Percentiles rank a stretch among this genome's conserved stretches.
phyloP scores from a whole-genome alignment of 2,888 invertebrate species.

The Drosophila picticornis region DNA sequence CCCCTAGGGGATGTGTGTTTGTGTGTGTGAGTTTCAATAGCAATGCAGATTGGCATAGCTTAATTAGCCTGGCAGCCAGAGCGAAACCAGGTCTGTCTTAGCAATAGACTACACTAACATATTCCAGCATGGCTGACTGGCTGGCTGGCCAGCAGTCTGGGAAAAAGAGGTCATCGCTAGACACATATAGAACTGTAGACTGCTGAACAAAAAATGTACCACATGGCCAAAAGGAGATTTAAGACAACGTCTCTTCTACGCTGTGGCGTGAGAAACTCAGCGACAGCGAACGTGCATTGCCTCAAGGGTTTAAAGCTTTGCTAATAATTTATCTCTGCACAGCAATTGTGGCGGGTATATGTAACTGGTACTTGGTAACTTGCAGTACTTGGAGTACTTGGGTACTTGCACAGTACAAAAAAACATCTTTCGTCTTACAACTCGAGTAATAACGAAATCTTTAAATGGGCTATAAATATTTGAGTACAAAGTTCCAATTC shows the following conservation, averaged over 20 bases:
- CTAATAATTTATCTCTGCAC: slow-evolving; percentile 72
- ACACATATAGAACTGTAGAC: slow-evolving; percentile 42
- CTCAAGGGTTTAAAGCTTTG: slow-evolving; percentile 65
- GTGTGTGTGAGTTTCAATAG: slow-evolving; percentile 34
- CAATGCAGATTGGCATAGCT: slow-evolving; percentile 74
- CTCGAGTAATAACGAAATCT: background rate
- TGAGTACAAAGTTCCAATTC: background rate
- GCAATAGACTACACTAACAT: slow-evolving; percentile 48
- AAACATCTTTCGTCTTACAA: background rate
- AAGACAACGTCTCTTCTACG: slow-evolving; percentile 38
- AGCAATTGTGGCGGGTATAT: slow-evolving; percentile 38
- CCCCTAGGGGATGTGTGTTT: slow-evolving; percentile 21
- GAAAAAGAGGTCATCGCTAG: slow-evolving; percentile 74
- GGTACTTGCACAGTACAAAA: slow-evolving; percentile 2
- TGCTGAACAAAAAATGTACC: slow-evolving; percentile 41
- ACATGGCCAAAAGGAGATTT: slow-evolving; percentile 49
- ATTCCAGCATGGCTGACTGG: slow-evolving; percentile 18
- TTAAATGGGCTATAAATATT: background rate
- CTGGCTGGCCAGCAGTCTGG: slow-evolving; percentile 25
- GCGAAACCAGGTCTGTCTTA: slow-evolving; percentile 48
- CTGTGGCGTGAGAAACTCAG: slow-evolving; percentile 71
- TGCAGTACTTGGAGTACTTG: slow-evolving; percentile 9
- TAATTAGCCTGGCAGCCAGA: slow-evolving; percentile 63
- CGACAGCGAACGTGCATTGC: slow-evolving; percentile 74
- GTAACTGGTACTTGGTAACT: slow-evolving; percentile 15